These are phyloP conservation scores for Tiliacea aurago DNA, from an alignment of 2,888 invertebrate species.

Conservation along the genomic window DNA sequence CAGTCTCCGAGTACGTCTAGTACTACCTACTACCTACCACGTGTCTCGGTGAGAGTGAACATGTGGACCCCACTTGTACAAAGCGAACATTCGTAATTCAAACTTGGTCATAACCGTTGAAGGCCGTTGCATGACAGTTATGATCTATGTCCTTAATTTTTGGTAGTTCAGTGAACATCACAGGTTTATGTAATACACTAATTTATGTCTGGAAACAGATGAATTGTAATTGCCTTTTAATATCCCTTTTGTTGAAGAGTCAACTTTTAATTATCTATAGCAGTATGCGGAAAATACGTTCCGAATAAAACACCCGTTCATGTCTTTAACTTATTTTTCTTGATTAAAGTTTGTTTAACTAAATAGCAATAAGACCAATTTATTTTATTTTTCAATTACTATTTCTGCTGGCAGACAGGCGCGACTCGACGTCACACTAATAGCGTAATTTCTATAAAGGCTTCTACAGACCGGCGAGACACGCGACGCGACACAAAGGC, in stretches of 20 bases:
- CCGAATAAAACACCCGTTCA: constrained; percentile 9
- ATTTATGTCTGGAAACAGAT: constrained; percentile 22
- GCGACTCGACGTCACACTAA: too few species aligned
- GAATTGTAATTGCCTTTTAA: constrained; percentile 24
- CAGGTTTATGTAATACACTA: not conserved
- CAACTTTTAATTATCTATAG: constrained; percentile 17
- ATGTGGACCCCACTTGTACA: constrained; percentile 43
- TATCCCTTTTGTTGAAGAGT: constrained; percentile 25
- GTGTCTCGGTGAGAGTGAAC: constrained; percentile 45
- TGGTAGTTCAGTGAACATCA: constrained; percentile 13
- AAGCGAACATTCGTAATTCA: constrained; percentile 43
- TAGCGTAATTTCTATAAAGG: too few species aligned
- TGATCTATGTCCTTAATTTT: constrained; percentile 35
- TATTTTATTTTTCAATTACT: not conserved
- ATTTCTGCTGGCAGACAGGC: not conserved
- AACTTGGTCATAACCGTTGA: constrained; percentile 30
- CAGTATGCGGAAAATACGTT: constrained; percentile 11
- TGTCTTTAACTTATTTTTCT: not conserved
- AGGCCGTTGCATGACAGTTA: constrained; percentile 41
- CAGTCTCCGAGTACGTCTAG: constrained; percentile 57
- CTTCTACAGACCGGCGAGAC: too few species aligned
- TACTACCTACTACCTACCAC: constrained; percentile 24
- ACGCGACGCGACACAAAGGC: too few species aligned
- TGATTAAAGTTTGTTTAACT: not conserved
- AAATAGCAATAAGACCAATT: not conserved